phyloP scores from a whole-genome alignment of 2,797 vertebrate species.

The Antrozous pallidus region DNA sequence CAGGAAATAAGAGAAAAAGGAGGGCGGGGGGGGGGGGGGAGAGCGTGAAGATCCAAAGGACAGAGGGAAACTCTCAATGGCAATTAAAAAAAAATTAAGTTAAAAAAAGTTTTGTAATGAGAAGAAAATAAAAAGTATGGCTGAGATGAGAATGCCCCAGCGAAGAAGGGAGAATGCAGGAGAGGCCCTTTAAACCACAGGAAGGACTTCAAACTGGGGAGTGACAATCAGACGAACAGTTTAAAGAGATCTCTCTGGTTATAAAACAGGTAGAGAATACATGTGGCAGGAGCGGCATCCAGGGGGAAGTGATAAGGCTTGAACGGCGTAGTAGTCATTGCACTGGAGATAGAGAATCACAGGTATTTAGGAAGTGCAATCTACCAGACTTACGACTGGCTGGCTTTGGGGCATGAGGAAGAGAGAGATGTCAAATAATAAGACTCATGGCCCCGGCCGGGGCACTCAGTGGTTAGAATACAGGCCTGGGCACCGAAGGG shows the following conservation, averaged over 20 bases:
- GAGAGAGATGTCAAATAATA: neutral
- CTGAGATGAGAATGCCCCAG: neutral
- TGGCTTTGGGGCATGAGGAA: neutral
- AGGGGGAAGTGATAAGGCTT: neutral
- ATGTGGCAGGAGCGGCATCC: neutral
- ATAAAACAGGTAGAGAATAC: neutral
- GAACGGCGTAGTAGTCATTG: neutral
- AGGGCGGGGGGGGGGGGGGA: too few relatives aligned
- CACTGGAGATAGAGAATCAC: neutral
- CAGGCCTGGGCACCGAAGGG: too few relatives aligned
- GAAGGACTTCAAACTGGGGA: neutral
- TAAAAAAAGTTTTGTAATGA: neutral
- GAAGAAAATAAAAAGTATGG: constrained; percentile 3
- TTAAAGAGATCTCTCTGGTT: constrained; percentile 27
- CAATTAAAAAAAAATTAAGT: neutral
- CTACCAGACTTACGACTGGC: neutral
- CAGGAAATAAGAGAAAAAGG: neutral
- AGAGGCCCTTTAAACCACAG: neutral
- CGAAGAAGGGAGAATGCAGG: neutral
- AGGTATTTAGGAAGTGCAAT: neutral
- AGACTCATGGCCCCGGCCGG: neutral
- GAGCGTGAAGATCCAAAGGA: neutral
- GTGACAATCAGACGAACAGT: neutral
- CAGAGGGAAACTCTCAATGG: neutral
- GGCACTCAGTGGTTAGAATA: too few relatives aligned